A percentile compares a stretch with the other conserved stretches of the same genome.
phyloP scores from a whole-genome alignment of 2,888 invertebrate species.

The Arenicola marina region DNA sequence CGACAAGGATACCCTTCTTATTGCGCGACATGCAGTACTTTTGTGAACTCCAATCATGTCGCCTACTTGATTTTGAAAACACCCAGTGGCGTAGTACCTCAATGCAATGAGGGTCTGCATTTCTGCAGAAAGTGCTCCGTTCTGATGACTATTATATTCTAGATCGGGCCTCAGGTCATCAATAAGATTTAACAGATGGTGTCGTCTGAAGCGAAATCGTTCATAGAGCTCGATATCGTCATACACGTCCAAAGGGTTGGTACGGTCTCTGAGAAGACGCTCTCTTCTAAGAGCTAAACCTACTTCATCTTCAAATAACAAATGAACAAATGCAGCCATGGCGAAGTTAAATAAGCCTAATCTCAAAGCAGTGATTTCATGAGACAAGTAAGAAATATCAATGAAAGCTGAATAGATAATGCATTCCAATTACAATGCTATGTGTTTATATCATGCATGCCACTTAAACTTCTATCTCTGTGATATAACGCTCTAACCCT shows the following conservation, averaged over 20 bases:
- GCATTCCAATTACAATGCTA: not conserved
- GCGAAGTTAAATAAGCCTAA: no score
- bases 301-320: not conserved
- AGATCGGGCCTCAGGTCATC: not conserved
- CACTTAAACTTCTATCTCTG: no score
- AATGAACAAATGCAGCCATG: not conserved
- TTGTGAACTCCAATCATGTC: not conserved
- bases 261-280: not conserved
- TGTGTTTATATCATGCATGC: not conserved
- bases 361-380: no score
- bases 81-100: not conserved
- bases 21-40: conserved; percentile 5
- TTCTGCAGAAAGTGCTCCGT: not conserved
- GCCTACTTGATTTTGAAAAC: not conserved
- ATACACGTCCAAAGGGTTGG: not conserved
- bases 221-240: not conserved
- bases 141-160: not conserved
- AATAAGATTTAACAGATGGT: not conserved
- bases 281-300: not conserved
- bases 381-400: no score
- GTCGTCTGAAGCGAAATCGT: not conserved
- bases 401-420: no score
- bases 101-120: not conserved
- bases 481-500: no score
- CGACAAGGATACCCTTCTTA: not conserved